phyloP scores from a whole-genome alignment of 1,140 invertebrate species.

The Solenopsis fugax region DNA sequence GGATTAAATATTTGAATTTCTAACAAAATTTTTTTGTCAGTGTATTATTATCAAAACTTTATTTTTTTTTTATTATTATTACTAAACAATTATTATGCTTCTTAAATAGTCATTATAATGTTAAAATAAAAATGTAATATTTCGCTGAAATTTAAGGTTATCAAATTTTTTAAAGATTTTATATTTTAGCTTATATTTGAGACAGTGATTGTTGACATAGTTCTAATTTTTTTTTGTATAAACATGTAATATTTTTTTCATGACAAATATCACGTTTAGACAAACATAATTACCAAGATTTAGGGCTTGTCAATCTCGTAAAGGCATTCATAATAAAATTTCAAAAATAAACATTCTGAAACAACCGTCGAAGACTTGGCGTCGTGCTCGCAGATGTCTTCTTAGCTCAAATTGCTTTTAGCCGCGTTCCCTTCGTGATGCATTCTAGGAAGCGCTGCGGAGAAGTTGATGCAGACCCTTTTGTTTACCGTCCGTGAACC shows the following conservation, averaged over 20 bases:
- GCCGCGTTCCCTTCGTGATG: slow-evolving; percentile 56
- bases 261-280: background rate
- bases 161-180: no score
- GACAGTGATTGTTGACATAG: no score
- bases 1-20: no score
- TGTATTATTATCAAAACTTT: no score
- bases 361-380: background rate
- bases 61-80: no score
- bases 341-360: slow-evolving; percentile 22
- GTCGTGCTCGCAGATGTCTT: slow-evolving; percentile 20
- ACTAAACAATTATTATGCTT: no score
- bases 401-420: background rate
- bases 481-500: slow-evolving; percentile 75
- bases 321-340: slow-evolving; percentile 17
- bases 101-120: no score
- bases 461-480: slow-evolving; percentile 72
- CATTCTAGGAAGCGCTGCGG: slow-evolving; percentile 78
- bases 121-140: no score
- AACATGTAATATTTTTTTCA: background rate
- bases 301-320: background rate
- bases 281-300: background rate
- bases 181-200: no score
- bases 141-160: no score
- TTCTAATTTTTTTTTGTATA: background rate
- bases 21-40: no score